Percentiles rank a stretch among this genome's conserved stretches.
Conservation (phyloP, 2,113 vertebrate genomes). For the Daboia siamensis region DNA sequence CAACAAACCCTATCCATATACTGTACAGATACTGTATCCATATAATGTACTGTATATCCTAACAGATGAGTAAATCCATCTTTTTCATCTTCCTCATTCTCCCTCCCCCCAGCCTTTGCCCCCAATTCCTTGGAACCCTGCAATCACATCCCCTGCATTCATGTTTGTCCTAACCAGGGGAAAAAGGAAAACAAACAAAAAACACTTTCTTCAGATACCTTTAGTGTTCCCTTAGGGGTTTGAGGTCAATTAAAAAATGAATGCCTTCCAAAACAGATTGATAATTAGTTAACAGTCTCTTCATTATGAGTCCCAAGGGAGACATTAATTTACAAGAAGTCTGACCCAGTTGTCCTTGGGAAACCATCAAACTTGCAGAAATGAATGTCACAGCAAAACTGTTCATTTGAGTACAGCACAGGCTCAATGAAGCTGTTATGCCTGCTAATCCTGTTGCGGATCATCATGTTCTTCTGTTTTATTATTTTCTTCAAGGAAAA, state of each 20-base stretch:
- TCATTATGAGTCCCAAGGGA: slow-evolving; percentile 56
- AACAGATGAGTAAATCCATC: not conserved
- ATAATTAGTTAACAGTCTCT: slow-evolving; percentile 64
- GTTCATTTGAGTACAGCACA: slow-evolving; percentile 43
- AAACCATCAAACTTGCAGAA: slow-evolving; percentile 59
- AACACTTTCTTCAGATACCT: slow-evolving; percentile 27
- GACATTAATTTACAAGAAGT: slow-evolving; percentile 54
- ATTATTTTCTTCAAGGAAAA: slow-evolving; percentile 60
- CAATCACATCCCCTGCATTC: not conserved
- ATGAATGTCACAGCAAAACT: slow-evolving; percentile 46
- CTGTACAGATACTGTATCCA: not conserved
- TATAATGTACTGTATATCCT: not conserved
- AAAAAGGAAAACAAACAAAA: not conserved
- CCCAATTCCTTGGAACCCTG: not conserved
- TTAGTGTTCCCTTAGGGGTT: slow-evolving; percentile 47
- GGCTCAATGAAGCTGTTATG: slow-evolving; percentile 43
- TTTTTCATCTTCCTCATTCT: not conserved
- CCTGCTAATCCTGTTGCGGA: slow-evolving; percentile 54
- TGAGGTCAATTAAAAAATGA: slow-evolving; percentile 61
- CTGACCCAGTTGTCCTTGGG: slow-evolving; percentile 60
- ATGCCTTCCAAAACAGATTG: slow-evolving; percentile 51
- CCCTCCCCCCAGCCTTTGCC: not conserved
- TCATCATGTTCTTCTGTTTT: slow-evolving; percentile 14
- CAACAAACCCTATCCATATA: not conserved
- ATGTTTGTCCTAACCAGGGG: slow-evolving; percentile 22